A percentile compares a stretch with the other conserved stretches of the same genome.
phyloP scores from a whole-genome alignment of 2,888 invertebrate species.

The Megaustenia siamemsis region DNA sequence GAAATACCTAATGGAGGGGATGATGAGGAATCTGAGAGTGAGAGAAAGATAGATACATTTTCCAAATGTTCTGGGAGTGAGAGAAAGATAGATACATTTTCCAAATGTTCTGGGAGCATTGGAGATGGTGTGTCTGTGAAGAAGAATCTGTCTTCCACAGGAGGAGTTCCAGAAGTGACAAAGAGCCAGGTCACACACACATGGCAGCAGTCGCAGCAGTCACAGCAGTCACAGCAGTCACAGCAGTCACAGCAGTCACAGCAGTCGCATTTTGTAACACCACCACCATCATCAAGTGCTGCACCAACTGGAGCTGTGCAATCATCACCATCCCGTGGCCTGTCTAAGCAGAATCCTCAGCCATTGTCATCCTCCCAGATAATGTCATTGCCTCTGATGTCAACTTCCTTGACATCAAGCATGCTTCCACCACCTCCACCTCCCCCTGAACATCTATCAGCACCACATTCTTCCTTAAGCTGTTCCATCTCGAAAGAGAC shows the following conservation, averaged over 20 bases:
- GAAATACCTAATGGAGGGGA: conserved; percentile 68
- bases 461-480: conserved; percentile 55
- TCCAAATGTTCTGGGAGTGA: neutral
- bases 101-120: neutral
- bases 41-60: neutral
- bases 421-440: conserved; percentile 53
- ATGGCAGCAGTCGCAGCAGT: conserved; percentile 44
- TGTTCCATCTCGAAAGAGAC: conserved; percentile 59
- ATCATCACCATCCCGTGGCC: conserved; percentile 18
- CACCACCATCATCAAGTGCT: neutral
- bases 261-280: no score
- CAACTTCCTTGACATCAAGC: conserved; percentile 55
- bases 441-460: conserved; percentile 55
- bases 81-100: neutral
- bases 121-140: neutral
- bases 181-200: conserved; percentile 36
- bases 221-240: neutral
- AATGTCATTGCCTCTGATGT: conserved; percentile 53
- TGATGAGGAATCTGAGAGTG: conserved; percentile 4
- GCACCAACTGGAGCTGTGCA: neutral
- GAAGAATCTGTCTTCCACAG: conserved; percentile 1
- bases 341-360: conserved; percentile 16
- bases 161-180: conserved; percentile 10
- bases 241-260: neutral
- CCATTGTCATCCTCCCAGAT: conserved; percentile 48